Evolutionary conservation across 2,888 invertebrate genomes (phyloP).

Genomic region (Agrotis ipsilon): DNA sequence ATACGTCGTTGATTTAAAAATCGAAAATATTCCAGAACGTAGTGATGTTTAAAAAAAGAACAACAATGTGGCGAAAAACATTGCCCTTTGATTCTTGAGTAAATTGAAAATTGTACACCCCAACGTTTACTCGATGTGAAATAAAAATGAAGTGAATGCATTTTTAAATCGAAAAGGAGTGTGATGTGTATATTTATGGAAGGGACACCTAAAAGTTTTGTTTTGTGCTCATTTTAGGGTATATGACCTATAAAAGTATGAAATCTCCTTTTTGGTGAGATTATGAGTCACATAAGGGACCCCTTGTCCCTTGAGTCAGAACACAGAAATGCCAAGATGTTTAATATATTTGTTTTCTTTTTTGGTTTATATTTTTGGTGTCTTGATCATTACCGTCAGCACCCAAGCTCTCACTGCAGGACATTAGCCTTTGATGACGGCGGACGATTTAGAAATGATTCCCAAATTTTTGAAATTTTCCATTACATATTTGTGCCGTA

Average conservation of each 20-base stretch:
- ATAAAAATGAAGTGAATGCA: conserved; percentile 46
- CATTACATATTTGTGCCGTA: neutral
- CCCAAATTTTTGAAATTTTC: neutral
- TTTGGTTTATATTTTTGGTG: conserved; percentile 31
- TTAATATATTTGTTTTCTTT: conserved; percentile 40
- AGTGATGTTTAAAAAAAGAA: conserved; percentile 20
- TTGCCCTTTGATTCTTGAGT: conserved; percentile 33
- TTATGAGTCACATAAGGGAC: conserved; percentile 54
- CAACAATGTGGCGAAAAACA: conserved; percentile 29
- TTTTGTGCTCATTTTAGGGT: conserved; percentile 54
- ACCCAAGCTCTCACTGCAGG: neutral
- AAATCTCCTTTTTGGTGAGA: conserved; percentile 51
- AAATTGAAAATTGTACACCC: conserved; percentile 39
- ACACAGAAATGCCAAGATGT: conserved; percentile 48
- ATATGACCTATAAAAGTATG: conserved; percentile 53
- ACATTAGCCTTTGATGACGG: conserved; percentile 20
- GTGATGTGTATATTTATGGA: conserved; percentile 67
- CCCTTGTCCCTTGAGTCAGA: conserved; percentile 31
- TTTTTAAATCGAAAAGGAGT: conserved; percentile 57
- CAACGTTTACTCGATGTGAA: conserved; percentile 35
- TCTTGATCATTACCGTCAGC: conserved; percentile 26
- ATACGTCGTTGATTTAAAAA: neutral
- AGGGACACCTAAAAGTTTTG: conserved; percentile 51
- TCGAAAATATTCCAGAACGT: conserved; percentile 6
- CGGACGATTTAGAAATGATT: neutral